Conservation (phyloP, 2,113 vertebrate genomes). For the Platysteira castanea region DNA sequence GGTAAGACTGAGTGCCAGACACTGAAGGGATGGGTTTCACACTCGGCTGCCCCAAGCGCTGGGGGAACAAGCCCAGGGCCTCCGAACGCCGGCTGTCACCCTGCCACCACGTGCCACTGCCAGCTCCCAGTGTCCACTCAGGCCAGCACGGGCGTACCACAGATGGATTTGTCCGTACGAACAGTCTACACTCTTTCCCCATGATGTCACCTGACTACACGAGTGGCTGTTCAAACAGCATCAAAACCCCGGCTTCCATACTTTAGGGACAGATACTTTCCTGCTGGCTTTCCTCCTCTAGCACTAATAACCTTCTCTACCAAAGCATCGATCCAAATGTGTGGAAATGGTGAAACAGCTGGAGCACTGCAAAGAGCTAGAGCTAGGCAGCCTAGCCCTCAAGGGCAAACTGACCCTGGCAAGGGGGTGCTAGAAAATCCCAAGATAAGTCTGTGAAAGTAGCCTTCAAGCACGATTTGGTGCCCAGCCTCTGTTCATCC, state of each 20-base stretch:
- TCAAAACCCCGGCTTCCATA: rapidly evolving
- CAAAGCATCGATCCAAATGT: neutral
- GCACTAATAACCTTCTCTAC: neutral
- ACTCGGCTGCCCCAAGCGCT: rapidly evolving
- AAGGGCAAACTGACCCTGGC: neutral
- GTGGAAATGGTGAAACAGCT: neutral
- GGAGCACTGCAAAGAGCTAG: neutral
- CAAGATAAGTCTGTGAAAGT: neutral
- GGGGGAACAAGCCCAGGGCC: neutral
- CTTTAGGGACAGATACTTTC: neutral
- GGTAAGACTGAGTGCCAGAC: neutral
- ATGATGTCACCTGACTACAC: neutral
- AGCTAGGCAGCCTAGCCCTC: neutral
- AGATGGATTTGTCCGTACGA: neutral
- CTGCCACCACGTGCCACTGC: rapidly evolving
- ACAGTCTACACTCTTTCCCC: neutral
- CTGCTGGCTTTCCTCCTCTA: neutral
- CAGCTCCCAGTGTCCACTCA: neutral
- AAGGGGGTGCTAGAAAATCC: neutral
- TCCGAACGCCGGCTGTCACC: neutral
- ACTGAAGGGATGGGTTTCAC: neutral
- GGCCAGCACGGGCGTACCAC: rapidly evolving
- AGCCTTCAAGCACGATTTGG: slow-evolving; percentile 7
- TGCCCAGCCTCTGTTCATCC: neutral
- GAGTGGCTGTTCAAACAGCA: rapidly evolving